Base-by-base conservation (phyloP, 2,888 invertebrate species). In the Brachylomia viminalis region DNA sequence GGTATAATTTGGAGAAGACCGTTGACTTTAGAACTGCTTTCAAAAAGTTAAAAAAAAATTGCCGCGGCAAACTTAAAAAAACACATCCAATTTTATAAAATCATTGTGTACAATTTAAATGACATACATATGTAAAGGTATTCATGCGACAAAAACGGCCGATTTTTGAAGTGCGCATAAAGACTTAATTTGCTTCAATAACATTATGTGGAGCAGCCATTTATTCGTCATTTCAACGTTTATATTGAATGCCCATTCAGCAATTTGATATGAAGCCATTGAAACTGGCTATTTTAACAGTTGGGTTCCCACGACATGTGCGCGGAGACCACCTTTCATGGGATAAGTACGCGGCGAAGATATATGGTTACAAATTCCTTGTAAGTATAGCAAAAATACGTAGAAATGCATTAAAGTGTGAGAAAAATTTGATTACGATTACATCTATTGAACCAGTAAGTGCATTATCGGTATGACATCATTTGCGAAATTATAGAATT, bases 221-320 rank as follows among this genome's bases (percentile, higher is more conserved):
- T 77, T 78, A 78, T 70, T 77, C 56, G 62, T 76, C 66, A 75
- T 83, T 75, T 64, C 62, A 75, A 62, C 80, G 73, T 83, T 74
- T 76, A 66, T 77, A 74, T 74, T 84, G 79, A 84, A 87, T 81
- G 56, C 45, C 59, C 72, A 79, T 80, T 82, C 66, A 77, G 88
- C 80, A 86, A 90, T 87, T 83, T 86, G 89, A 90, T 90, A 90
- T 83, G 90, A 90, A 90, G 90, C 90, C 90, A 81, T 79, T 76
- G 78, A 86, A 89, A 86, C 80, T 83, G 75, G 68, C 72, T 45
- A 84, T 82, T 86, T 85, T 85, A 85, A 80, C 87, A 88, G 87
- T 83, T 84, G 85, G 75, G 58, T 84, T 87, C 83, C 80, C 85
- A 86, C 89, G 79, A 70, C 89, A 88, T 86, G 70, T 89, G 88